Evolutionary conservation across 2,888 invertebrate genomes (phyloP).

Genomic region (Xiphydria camelus): DNA sequence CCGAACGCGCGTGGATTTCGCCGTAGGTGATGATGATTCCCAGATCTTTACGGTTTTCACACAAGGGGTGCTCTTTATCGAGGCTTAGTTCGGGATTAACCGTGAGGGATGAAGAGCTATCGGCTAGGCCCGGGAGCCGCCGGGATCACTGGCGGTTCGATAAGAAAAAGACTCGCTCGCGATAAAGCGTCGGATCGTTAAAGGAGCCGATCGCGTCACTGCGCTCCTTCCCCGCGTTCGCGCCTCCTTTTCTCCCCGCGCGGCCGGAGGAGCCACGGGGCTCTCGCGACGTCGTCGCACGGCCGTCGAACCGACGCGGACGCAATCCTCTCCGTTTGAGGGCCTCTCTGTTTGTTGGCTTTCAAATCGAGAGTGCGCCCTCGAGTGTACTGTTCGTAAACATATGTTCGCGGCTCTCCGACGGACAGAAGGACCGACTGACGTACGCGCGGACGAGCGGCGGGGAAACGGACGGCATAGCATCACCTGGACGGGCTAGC

Average conservation of each 20-base stretch:
- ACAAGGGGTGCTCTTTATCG: slow-evolving; percentile 35
- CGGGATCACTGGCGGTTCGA: slow-evolving; percentile 45
- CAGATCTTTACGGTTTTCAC: slow-evolving; percentile 32
- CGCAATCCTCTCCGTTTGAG: slow-evolving; percentile 9
- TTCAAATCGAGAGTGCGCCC: slow-evolving; percentile 19
- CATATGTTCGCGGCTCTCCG: slow-evolving; percentile 35
- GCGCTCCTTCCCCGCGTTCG: no score
- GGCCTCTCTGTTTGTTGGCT: slow-evolving; percentile 31
- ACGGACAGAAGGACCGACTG: slow-evolving; percentile 8
- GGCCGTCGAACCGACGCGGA: neutral
- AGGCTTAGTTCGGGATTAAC: slow-evolving; percentile 46
- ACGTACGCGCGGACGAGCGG: neutral
- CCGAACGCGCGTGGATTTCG: no score
- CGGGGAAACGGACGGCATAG: slow-evolving; percentile 16
- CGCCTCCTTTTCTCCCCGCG: no score
- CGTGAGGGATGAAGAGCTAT: slow-evolving; percentile 50
- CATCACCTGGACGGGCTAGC: slow-evolving; percentile 38
- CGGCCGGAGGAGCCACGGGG: no score
- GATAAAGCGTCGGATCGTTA: neutral
- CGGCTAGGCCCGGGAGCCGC: slow-evolving; percentile 44
- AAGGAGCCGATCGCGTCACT: neutral
- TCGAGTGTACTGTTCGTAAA: slow-evolving; percentile 32
- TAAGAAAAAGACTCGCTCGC: slow-evolving; percentile 30
- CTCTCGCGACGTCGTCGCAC: no score
- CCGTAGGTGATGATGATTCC: no score